Base-by-base conservation (phyloP, 2,888 invertebrate species). In the Sinelater perroti region DNA sequence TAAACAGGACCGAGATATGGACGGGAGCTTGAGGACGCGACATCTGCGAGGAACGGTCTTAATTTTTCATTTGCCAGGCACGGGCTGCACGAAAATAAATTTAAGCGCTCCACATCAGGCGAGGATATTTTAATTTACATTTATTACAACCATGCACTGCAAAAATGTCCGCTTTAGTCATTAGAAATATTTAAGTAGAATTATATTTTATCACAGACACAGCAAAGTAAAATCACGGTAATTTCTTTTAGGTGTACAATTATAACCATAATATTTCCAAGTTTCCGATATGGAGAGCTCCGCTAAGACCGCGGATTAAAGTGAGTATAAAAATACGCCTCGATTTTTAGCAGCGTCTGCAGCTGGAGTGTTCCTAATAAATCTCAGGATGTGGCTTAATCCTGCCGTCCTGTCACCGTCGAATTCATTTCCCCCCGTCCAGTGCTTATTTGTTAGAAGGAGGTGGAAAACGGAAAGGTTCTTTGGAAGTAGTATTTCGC, bases 11-110 rank as follows among this genome's bases (percentile, higher is more conserved):
- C 17, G 33, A 30, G 46, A 56, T 46, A 18, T 28, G 50, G 56
- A 56, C 16, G 56, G 50, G 26, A 11, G 40, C 36, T 45, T 16
- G 18, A 52, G 35, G 40, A 46, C 35, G 59, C 50, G 55, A 55
- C 59, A 59, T 59, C 54, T 59, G 59, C 50, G 31, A 54, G 54
- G 31, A 59, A 59, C 54, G 49, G 50, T 50, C 35, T 38, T 59
- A 54, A 59, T 59, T 54, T 55, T 59, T 59, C 54, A 59, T 59
- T 54, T 49, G 26, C 40, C 35, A 52, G 28, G 26, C 33, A 42
- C 30, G 24, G 16, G 49, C 42, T 40, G 21, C 38, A 53, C 46
- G 35, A 53, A 58, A 47, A 46, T 53, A 58, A 58, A 53, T 58
- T 58, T 53, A 49, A 49, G 30, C 53, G 52, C 49, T 14, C 58